Conservation (phyloP, 2,888 invertebrate genomes). For the Tyria jacobaeae region DNA sequence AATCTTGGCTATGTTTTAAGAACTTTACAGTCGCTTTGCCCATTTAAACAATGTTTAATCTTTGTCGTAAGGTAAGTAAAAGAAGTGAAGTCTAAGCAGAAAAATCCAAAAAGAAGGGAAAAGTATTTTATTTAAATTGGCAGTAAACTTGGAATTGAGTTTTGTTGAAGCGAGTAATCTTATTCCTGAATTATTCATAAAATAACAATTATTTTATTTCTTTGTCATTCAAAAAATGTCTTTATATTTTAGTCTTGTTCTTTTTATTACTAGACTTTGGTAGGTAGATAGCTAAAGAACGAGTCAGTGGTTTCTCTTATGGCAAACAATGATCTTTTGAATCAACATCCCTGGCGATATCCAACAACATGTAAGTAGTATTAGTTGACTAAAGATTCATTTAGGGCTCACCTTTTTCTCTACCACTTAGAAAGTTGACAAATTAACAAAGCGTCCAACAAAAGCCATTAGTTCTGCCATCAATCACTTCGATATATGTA, state of each 20-base stretch:
- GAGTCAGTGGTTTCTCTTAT: too few species aligned
- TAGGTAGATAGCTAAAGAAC: too few species aligned
- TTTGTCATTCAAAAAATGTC: slow-evolving; percentile 37
- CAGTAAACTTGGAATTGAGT: slow-evolving; percentile 72
- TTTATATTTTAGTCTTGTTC: background rate
- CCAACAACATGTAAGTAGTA: too few species aligned
- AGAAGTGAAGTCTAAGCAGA: slow-evolving; percentile 61
- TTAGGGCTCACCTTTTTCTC: too few species aligned
- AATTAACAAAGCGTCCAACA: too few species aligned
- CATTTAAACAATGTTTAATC: slow-evolving; percentile 69
- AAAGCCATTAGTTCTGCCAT: too few species aligned
- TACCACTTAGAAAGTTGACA: too few species aligned
- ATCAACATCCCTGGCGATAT: too few species aligned
- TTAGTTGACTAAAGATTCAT: too few species aligned
- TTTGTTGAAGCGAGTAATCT: slow-evolving; percentile 69
- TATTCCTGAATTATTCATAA: slow-evolving; percentile 64
- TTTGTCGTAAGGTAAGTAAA: slow-evolving; percentile 64
- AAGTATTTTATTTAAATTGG: slow-evolving; percentile 72
- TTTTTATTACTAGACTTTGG: background rate
- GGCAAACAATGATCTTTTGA: too few species aligned
- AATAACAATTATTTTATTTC: slow-evolving; percentile 52
- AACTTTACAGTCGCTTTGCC: slow-evolving; percentile 46
- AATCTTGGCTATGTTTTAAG: slow-evolving; percentile 46
- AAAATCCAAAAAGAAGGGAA: slow-evolving; percentile 59
- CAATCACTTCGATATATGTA: too few species aligned